Percentiles rank a stretch among this genome's conserved stretches.
phyloP scores from a whole-genome alignment of 2,113 vertebrate species.

The Gallinago undulata region DNA sequence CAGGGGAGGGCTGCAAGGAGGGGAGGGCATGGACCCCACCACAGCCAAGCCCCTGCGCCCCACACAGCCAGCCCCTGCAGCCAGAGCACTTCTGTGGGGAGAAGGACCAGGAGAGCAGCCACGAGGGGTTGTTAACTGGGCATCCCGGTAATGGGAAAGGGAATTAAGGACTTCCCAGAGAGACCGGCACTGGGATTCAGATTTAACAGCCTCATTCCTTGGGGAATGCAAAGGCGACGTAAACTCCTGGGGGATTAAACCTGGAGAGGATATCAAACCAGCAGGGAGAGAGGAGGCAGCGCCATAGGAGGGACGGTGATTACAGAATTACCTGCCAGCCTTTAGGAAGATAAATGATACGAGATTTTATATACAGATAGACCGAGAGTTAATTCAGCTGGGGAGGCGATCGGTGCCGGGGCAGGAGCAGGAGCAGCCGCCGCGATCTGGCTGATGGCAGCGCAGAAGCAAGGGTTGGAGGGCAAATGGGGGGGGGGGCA shows the following conservation, averaged over 20 bases:
- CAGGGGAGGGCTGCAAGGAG: not conserved
- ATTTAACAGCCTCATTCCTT: not conserved
- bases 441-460: not conserved
- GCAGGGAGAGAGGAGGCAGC: not conserved
- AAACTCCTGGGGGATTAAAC: not conserved
- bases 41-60: rapidly evolving
- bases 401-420: rapidly evolving
- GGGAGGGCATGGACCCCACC: not conserved
- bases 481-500: not conserved
- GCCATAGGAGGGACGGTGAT: not conserved
- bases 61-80: rapidly evolving
- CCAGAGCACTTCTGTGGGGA: rapidly evolving
- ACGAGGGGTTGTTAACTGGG: not conserved
- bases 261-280: not conserved
- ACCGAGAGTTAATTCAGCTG: not conserved
- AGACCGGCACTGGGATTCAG: not conserved
- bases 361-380: not conserved
- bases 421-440: not conserved
- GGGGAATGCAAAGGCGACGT: not conserved
- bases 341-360: not conserved
- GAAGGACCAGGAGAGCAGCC: not conserved
- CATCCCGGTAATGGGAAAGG: not conserved
- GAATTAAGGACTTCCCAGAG: not conserved
- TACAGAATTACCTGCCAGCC: not conserved
- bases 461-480: not conserved